Evolutionary conservation across 2,797 vertebrate species (phyloP), one percentile per base, ranked within the genome.

Genomic region (Rhinoraja longicauda): DNA sequence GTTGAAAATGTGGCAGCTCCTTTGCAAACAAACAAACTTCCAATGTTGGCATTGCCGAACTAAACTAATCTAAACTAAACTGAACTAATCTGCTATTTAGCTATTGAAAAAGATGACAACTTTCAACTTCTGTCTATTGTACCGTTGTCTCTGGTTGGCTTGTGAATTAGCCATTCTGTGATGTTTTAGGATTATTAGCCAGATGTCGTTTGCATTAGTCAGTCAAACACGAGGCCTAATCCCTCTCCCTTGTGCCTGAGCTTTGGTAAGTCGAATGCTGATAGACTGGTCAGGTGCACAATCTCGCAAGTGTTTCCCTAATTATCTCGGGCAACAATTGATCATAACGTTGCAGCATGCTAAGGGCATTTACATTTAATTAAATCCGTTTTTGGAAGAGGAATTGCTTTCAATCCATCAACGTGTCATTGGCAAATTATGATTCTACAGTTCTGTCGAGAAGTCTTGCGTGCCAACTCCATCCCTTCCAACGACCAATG

Each of bases 361-460:
- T 45, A 10, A 21, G 84, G 88, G 5, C 59, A 36, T 36, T 88
- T 88, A n/a, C n/a, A 67, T 88, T 67, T 88, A 88, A 88, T 88
- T 64, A 88, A 88, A 88, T 88, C 88, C 67, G 84, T 88, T 88
- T 88, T 67, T 67, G n/a, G 59, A 88, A 88, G 17, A 88, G 59
- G 59, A 36, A 88, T 88, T 88, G 62, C 62, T 32, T 88, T 88
- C n/a, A 88, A 88, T 88, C 84, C 17, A 67, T 67, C 59, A 88
- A 36, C n/a, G 67, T 21, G 59, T 36, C 59, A 64, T 3, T 8
- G 1, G 17, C n/a, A 64, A 32, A 32, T 64, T 67, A 8, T 19
- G n/a, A 88, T 67, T 67, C 13, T 19, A 67, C 6, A 21, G 15
- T 32, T 88, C 82, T 62, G 82, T 17, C 4, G 21, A 17, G 26